phyloP scores from a whole-genome alignment of 2,113 vertebrate species.

The Antennarius striatus region DNA sequence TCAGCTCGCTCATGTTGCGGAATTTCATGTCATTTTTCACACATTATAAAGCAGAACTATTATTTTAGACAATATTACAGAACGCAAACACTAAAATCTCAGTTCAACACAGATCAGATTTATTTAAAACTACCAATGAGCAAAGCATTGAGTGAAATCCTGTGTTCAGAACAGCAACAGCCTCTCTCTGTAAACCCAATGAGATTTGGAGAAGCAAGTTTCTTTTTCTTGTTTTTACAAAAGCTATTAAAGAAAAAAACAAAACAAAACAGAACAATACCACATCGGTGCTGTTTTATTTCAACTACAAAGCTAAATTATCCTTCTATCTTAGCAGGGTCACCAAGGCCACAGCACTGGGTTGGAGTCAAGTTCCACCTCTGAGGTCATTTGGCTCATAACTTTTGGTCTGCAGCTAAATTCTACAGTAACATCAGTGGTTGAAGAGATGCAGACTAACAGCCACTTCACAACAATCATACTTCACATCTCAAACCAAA shows the following conservation, averaged over 20 bases:
- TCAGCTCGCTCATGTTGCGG: too few relatives aligned
- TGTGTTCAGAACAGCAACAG: constrained; percentile 47
- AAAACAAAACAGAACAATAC: constrained; percentile 28
- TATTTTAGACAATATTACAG: too few relatives aligned
- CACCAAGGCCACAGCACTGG: constrained; percentile 41
- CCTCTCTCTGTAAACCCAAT: constrained; percentile 37
- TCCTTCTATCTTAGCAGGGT: constrained; percentile 19
- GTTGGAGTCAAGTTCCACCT: constrained; percentile 51
- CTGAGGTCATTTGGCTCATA: constrained; percentile 32
- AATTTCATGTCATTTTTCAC: too few relatives aligned
- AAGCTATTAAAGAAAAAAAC: constrained; percentile 35
- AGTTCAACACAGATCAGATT: constrained; percentile 68
- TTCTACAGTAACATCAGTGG: constrained; percentile 37
- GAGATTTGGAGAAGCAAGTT: constrained; percentile 27
- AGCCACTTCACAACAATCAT: constrained; percentile 40
- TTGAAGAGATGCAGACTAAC: constrained; percentile 45
- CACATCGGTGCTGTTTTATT: constrained; percentile 33
- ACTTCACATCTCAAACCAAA: constrained; percentile 19
- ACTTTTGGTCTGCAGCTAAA: constrained; percentile 54
- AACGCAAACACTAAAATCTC: not conserved
- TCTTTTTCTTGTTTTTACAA: constrained; percentile 35
- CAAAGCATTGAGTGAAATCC: constrained; percentile 66
- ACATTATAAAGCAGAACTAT: too few relatives aligned
- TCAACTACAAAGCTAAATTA: constrained; percentile 38
- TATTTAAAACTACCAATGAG: constrained; percentile 76